Evolutionary conservation across 2,113 vertebrate genomes (phyloP), one percentile per base, ranked within the genome.

Genomic region (human): DNA sequence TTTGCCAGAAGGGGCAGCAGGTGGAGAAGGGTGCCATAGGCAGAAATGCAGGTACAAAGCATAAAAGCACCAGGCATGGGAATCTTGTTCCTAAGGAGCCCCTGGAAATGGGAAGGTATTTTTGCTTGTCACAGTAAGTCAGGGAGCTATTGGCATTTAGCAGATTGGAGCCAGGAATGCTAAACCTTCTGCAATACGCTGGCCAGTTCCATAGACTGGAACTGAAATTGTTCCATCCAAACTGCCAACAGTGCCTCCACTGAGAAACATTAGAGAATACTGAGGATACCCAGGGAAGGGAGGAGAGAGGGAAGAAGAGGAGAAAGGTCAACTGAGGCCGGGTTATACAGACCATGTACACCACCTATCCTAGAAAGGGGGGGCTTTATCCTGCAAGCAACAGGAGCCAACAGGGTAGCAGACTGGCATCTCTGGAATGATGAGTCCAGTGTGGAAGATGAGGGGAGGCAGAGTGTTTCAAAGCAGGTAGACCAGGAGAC

Each of bases 21-120:
- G 25, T 3, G 16, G 72, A 52, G 43, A 18, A 48, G 57, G 70
- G 8, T 0, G 5, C 57, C 55, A n/a, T 5, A 16, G 55, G 57
- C 50, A 59, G 78, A 90, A 16, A 12, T 3, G 35, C 18, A 3
- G 64, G 48, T 17, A 81, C 4, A 8, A n/a, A 27, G 45, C 45
- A n/a, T 14, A 27, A 48, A 20, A 5, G 66, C 83, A 35, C 35
- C 27, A 0, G 5, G 10, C n/a, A 14, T 0, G 80, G 57, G 35
- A 22, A 16, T 4, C 45, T 4, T 4, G n/a, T 2, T 87, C 75
- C 85, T 66, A n/a, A 70, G 86, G 48, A 64, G 50, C 13, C 43
- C 27, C 61, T 55, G 79, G 40, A 59, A 75, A 50, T 0, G 4
- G 59, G 59, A 38, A 32, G 20, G 20, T 7, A 13, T 48, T 73